phyloP scores from a whole-genome alignment of 1,140 invertebrate genomes.

The Dysdera silvatica region DNA sequence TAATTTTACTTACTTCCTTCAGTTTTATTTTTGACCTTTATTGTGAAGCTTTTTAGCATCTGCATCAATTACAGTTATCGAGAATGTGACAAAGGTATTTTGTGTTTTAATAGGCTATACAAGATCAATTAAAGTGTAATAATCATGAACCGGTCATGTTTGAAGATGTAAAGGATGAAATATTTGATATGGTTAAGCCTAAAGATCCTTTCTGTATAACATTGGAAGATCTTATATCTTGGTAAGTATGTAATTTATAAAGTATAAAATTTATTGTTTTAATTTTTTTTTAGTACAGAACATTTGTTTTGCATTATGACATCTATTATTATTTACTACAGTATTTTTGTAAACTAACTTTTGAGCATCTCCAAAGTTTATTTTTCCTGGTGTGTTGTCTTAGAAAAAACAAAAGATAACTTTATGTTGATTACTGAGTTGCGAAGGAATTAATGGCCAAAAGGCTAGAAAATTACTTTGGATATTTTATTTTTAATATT shows the following conservation, averaged over 20 bases:
- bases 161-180: constrained; percentile 92
- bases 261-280: background rate
- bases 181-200: constrained; percentile 96
- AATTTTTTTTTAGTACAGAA: too few relatives aligned
- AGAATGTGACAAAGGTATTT: background rate
- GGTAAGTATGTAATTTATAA: constrained; percentile 39
- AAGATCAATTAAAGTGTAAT: constrained; percentile 76
- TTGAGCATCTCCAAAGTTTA: too few relatives aligned
- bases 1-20: background rate
- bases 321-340: too few relatives aligned
- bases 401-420: too few relatives aligned
- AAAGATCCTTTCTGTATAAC: constrained; percentile 75
- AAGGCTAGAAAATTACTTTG: too few relatives aligned
- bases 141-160: constrained; percentile 79
- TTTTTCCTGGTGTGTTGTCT: too few relatives aligned
- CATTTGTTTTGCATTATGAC: too few relatives aligned
- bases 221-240: constrained; percentile 65
- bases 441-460: too few relatives aligned
- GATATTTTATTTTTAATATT: too few relatives aligned
- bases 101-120: constrained; percentile 60
- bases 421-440: too few relatives aligned
- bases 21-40: background rate
- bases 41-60: background rate
- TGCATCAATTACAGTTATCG: background rate
- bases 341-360: too few relatives aligned